Evolutionary conservation across 2,797 vertebrate species (phyloP), one percentile per base, ranked within the genome.

Genomic region (Acomys russatus): DNA sequence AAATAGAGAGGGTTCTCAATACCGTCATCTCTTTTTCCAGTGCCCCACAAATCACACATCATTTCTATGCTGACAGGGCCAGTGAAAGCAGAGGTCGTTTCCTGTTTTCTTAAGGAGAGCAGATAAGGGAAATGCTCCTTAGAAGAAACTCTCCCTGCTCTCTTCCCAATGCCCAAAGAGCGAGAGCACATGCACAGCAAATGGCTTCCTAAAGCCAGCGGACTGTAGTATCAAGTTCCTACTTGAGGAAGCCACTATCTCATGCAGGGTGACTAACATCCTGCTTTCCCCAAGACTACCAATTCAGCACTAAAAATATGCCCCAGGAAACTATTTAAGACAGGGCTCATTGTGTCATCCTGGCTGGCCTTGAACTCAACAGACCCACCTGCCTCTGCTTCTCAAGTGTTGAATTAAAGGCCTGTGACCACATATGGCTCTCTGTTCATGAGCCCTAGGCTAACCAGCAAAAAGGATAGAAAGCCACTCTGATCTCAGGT

Each of bases 61-160:
- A 82, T 49, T 88, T 77, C 54, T 80, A n/a, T 18, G 73, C 44
- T 59, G 68, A 94, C 17, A 80, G 33, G 25, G 10, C 61, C 76
- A 88, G 59, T 92, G 86, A 91, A 94, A 90, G 22, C 10, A 95
- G 76, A 93, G 88, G 25, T 3, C 38, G 59, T 84, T 61, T 20
- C 35, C 54, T 83, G 71, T 35, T 79, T 89, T 96, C 76, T 71
- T 28, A 0, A 84, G 91, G 7, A 89, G 61, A 96, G 56, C 35
- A 92, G 79, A 70, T 28, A 61, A 83, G 61, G 84, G 30, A 20
- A 82, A 88, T 54, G 3, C 28, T 70, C 56, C 71, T 73, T 49
- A 54, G 0, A 87, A 64, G 70, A 83, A 94, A n/a, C 28, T 78
- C 44, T 97, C 77, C 17, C 33, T 49, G 80, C 73, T 93, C 30